Evolutionary conservation across 2,113 vertebrate species (phyloP), one percentile per base, ranked within the genome.

Genomic region (Amazona guildingii): DNA sequence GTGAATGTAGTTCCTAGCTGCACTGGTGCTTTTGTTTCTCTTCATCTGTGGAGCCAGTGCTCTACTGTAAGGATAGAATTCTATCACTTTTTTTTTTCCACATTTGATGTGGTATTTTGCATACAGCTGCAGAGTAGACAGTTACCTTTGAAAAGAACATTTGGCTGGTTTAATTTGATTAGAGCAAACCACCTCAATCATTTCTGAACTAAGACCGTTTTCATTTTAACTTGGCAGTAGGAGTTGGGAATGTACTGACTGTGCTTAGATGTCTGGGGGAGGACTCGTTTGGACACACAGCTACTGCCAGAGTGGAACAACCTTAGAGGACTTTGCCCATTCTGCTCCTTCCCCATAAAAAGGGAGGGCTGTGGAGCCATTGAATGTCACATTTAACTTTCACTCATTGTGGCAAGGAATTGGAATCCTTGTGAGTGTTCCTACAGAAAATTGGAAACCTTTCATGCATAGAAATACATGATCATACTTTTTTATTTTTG

Each of bases 51-150:
- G 95, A 97, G 97, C 97, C 90, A 92, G 96, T 83, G 43, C 95
- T 95, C 64, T 97, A 97, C 97, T 98, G 97, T 97, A 98, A 98
- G 97, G 96, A 97, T 86, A 98, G 97, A 98, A 97, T 98, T 98
- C 98, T 97, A 96, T 97, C 93, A 97, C 95, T 97, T 96, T 96
- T 97, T 97, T 80, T 92, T 79, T 95, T 91, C 31, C 94, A 97
- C 98, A 98, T 98, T 98, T 98, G 98, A 98, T 98, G 98, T 98
- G 97, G 98, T 98, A 91, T 97, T 98, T 98, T 98, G 98, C 98
- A 98, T 98, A 99, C 98, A 98, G 97, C 98, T 98, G 98, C 98
- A 98, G 97, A 96, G 98, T 99, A 98, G 98, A 98, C 98, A 98
- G 98, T 98, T 98, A 98, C 97, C 97, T 98, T 98, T 98, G 97